Evolutionary conservation across 2,113 vertebrate genomes (phyloP).

Genomic region (Calidris pugnax): DNA sequence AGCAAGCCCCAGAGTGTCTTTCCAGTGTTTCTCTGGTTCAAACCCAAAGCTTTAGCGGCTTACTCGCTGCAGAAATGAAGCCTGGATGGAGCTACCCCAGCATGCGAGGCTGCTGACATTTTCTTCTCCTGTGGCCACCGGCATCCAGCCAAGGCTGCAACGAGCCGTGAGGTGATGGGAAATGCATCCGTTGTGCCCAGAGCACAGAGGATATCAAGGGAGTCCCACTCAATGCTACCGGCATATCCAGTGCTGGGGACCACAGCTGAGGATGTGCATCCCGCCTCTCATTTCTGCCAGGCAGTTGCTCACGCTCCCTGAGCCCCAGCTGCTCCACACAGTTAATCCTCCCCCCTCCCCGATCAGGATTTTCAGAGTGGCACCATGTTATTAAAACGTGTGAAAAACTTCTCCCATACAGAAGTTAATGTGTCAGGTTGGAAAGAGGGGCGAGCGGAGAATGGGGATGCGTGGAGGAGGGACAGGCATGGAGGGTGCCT

Average conservation of each 20-base stretch:
- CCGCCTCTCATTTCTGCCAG: background rate
- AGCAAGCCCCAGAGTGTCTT: background rate
- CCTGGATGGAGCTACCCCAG: background rate
- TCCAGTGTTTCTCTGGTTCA: background rate
- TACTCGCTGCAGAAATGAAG: background rate
- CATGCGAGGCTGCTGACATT: background rate
- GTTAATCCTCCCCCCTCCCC: background rate
- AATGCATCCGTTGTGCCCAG: background rate
- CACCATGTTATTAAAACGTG: constrained; percentile 50
- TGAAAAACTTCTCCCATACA: constrained; percentile 39
- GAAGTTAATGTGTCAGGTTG: constrained; percentile 35
- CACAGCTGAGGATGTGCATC: background rate
- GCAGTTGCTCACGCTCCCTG: rapidly evolving
- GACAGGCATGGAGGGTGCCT: background rate
- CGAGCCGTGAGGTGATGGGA: background rate
- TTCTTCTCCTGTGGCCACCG: background rate
- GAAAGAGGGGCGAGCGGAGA: constrained; percentile 16
- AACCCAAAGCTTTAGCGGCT: background rate
- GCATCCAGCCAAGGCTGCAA: background rate
- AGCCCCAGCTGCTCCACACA: background rate
- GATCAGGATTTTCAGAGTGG: constrained; percentile 2
- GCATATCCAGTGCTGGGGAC: background rate
- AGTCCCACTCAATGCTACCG: background rate
- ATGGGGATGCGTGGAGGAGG: background rate
- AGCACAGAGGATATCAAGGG: background rate